Base-by-base conservation (phyloP, 2,797 vertebrate species). In the Varecia variegata region DNA sequence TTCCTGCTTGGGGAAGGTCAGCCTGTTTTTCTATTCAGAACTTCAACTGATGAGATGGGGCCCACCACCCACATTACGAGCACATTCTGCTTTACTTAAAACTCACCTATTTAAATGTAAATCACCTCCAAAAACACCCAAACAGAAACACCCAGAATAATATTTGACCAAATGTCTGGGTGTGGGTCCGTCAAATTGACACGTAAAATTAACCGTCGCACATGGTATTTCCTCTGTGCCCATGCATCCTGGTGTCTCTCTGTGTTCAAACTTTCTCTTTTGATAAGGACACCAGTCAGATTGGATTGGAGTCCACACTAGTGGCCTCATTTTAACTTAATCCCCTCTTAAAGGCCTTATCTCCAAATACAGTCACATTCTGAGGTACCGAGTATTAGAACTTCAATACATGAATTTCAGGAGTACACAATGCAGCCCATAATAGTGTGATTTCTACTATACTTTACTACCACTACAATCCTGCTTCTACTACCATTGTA, bases 221-320 rank as follows among this genome's bases (percentile, higher is more conserved):
- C 47, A 21, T 40, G 40, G 17, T 70, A 32, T 76, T 93, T 88
- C 45, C 7, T 81, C n/a, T 65, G 2, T 81, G 8, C 1, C 2
- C 35, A 15, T n/a, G 54, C 13, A 73, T 77, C 32, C 47, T 88
- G 15, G 3, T 50, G 45, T 82, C n/a, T 43, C 43, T 95, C 21
- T 70, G 3, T 84, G 30, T 93, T 25, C 50, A 96, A 71, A 62
- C 47, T 68, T 85, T n/a, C 74, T 93, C 40, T 62, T 97, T 67
- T 86, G 71, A 45, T 38, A 58, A 94, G 35, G 43, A 70, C 8
- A 92, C 14, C 35, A 91, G 67, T 62, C 38, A 81, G 25, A n/a
- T 5, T 90, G 23, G 18, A 40, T 27, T 73, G 15, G 14, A 2
- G 23, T 9, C 50, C n/a, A 80, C 3, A 23, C 10, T 56, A 74